These are phyloP conservation scores for Sinelater perroti DNA, from an alignment of 2,888 invertebrate genomes.

Conservation along the genomic window DNA sequence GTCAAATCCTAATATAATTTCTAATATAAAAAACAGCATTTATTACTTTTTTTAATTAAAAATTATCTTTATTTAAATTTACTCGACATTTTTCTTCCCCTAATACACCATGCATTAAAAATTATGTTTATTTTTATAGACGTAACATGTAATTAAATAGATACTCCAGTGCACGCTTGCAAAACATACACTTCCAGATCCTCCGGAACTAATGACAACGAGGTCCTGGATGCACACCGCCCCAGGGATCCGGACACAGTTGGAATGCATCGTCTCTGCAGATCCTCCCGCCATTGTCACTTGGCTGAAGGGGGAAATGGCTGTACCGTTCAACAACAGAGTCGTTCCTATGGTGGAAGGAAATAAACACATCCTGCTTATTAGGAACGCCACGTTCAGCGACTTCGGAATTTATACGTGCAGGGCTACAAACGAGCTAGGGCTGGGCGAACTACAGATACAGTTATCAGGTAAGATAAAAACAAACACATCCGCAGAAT, in stretches of 20 bases:
- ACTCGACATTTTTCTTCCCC: no score
- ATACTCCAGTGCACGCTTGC: no score
- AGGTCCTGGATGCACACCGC: constrained; percentile 79
- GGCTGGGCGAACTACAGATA: constrained; percentile 74
- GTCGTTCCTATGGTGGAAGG: constrained; percentile 61
- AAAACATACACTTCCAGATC: constrained; percentile 73
- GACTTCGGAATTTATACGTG: constrained; percentile 85
- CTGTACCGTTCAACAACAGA: constrained; percentile 62
- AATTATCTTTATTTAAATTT: no score
- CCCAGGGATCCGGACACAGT: constrained; percentile 72
- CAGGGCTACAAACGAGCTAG: constrained; percentile 77
- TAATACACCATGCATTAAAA: no score
- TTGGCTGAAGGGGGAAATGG: constrained; percentile 73
- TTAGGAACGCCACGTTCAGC: constrained; percentile 71
- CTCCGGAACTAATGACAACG: constrained; percentile 74
- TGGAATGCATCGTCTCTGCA: constrained; percentile 75
- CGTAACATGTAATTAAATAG: no score
- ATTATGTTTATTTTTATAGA: no score
- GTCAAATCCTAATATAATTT: no score
- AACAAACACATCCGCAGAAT: no score
- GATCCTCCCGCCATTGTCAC: constrained; percentile 75
- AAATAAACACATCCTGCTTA: constrained; percentile 71
- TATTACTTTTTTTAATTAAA: no score
- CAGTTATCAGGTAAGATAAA: constrained; percentile 76
- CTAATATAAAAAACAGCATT: no score